A percentile compares a stretch with the other conserved stretches of the same genome.
Evolutionary conservation across 2,888 invertebrate species (phyloP).

Genomic region (Nomada fabriciana): DNA sequence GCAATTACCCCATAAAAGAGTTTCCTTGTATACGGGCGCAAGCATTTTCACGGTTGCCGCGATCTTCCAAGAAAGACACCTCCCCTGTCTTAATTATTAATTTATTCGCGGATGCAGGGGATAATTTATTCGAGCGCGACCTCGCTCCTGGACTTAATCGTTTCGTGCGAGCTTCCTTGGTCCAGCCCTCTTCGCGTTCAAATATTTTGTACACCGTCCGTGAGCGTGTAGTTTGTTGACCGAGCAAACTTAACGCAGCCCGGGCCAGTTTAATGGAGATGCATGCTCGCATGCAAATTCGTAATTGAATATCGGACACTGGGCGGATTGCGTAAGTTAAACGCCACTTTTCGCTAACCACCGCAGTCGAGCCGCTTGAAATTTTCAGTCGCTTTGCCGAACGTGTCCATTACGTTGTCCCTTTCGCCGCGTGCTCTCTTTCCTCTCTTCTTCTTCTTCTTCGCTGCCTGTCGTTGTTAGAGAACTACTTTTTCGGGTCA

Average conservation of each 20-base stretch:
- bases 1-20: conserved; percentile 36
- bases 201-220: conserved; percentile 21
- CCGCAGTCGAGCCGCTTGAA: conserved; percentile 15
- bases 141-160: conserved; percentile 39
- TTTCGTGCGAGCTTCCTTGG: conserved; percentile 19
- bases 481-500: too few relatives aligned
- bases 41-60: neutral
- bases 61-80: conserved; percentile 34
- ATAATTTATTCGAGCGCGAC: conserved; percentile 51
- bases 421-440: neutral
- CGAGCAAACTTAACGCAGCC: conserved; percentile 49
- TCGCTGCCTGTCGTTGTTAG: neutral
- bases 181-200: neutral
- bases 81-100: conserved; percentile 54
- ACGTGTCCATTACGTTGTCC: conserved; percentile 17
- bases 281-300: conserved; percentile 58
- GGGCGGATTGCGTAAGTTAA: conserved; percentile 42
- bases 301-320: conserved; percentile 55
- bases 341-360: conserved; percentile 41
- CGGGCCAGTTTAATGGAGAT: conserved; percentile 50
- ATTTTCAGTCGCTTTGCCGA: conserved; percentile 15
- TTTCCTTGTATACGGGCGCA: neutral
- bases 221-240: conserved; percentile 38
- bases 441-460: neutral
- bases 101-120: conserved; percentile 25